Base-by-base conservation (phyloP, 1,140 invertebrate genomes). In the Drosophila pruinosa region DNA sequence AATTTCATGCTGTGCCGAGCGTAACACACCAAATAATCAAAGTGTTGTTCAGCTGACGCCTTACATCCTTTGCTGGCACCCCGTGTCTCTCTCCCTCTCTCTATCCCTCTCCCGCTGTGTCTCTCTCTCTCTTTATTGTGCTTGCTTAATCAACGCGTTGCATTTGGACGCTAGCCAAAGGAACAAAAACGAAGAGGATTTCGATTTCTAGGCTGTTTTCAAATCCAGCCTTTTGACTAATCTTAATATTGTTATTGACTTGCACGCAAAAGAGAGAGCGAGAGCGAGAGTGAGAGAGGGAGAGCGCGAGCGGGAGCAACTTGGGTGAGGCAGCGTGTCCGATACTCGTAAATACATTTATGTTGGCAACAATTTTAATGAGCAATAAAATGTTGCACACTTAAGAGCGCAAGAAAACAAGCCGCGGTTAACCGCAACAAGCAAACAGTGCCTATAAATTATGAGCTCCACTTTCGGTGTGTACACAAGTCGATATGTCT, bases 381-480 rank as follows among this genome's bases (percentile, higher is more conserved):
- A 82, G 78, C 78, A 57, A 82, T 81, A 81, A 81, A 81, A 72
- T 78, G 70, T 82, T 82, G 74, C 78, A 77, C 61, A 73, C 73
- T 82, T 77, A 69, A 69, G 69, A 69, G 78, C 69, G 53, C 73
- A 52, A 19, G 12, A 38, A 15, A 38, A 15, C 45, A 39, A 34
- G n/a, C 31, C 31, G 31, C 39, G n/a, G n/a, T n/a, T n/a, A 47
- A 24, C 36, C 53, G 74, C 72, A 76, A 17, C 53, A 63, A 15
- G 15, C 10, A 43, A 52, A 54, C 31, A 26, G 2, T 22, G 38
- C 26, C 34, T 19, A 17, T 69, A 39, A 62, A 31, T 52, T 52
- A 62, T 36, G 47, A 68, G 21, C 56, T 7, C 6, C 8, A 7
- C 19, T 50, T 12, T n/a, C 10, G 21, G 17, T 53, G 8, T 58